phyloP scores from a whole-genome alignment of 1,140 invertebrate species.

The Drosophila malerkotliana region DNA sequence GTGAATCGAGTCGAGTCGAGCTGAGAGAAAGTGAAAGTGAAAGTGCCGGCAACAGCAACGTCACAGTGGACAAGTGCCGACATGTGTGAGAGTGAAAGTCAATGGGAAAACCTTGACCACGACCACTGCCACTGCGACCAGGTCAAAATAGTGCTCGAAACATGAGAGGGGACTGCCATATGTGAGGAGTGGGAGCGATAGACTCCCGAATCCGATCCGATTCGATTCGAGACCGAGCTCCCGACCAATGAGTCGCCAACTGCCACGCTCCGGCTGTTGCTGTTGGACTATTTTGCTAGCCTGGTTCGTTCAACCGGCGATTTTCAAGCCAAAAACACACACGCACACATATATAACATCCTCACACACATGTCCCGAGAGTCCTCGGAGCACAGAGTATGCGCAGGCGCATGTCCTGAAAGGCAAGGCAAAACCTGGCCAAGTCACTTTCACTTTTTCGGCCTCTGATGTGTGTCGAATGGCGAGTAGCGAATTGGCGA shows the following conservation, averaged over 20 bases:
- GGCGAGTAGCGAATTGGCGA: conserved; percentile 18
- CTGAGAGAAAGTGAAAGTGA: conserved; percentile 59
- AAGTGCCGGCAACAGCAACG: conserved; percentile 69
- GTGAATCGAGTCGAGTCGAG: conserved; percentile 24
- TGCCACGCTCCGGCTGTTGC: conserved; percentile 54
- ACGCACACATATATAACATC: conserved; percentile 39
- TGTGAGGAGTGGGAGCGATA: conserved; percentile 2
- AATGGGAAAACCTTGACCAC: conserved; percentile 82
- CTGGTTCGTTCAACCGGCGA: conserved; percentile 78
- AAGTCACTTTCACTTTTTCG: conserved; percentile 69
- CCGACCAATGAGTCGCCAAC: conserved; percentile 45
- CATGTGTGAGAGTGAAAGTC: conserved; percentile 83
- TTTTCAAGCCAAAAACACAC: conserved; percentile 47
- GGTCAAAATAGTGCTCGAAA: conserved; percentile 21
- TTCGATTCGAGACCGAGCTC: conserved; percentile 15
- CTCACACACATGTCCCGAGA: conserved; percentile 19
- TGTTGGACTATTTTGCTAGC: conserved; percentile 48
- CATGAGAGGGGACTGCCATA: background rate
- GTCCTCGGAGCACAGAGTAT: conserved; percentile 23
- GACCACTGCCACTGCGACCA: conserved; percentile 46
- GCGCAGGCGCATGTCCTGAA: conserved; percentile 44
- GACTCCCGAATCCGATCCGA: conserved; percentile 26
- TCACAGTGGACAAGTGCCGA: conserved; percentile 54
- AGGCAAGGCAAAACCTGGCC: conserved; percentile 22
- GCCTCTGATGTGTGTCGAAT: conserved; percentile 39